phyloP scores from a whole-genome alignment of 2,888 invertebrate species.

The Leptura quadrifasciata region DNA sequence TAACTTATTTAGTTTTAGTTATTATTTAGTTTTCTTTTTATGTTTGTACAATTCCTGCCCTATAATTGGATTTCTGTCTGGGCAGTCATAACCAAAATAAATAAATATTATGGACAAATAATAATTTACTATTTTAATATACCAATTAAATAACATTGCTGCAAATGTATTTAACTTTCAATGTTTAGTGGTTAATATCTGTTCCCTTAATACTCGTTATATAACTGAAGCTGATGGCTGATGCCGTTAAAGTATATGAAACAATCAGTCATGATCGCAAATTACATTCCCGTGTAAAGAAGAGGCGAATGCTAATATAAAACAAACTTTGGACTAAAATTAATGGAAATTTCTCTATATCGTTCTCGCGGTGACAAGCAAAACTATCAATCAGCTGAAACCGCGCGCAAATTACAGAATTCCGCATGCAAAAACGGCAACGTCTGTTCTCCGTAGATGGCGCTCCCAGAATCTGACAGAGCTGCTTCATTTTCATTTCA shows the following conservation, averaged over 20 bases:
- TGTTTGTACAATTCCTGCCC: no score
- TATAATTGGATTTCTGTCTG: no score
- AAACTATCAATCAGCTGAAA: slow-evolving; percentile 73
- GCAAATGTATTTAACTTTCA: no score
- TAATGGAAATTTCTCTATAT: slow-evolving; percentile 74
- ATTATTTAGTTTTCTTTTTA: no score
- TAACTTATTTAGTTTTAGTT: no score
- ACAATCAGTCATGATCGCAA: slow-evolving; percentile 40
- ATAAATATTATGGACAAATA: no score
- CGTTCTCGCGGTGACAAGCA: slow-evolving; percentile 72
- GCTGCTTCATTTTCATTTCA: slow-evolving; percentile 56
- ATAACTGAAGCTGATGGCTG: slow-evolving; percentile 1
- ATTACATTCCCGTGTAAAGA: slow-evolving; percentile 33
- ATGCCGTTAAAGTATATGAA: slow-evolving; percentile 16
- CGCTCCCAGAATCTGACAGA: slow-evolving; percentile 67
- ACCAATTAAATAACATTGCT: no score
- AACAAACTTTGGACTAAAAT: slow-evolving; percentile 64
- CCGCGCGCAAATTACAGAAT: slow-evolving; percentile 73
- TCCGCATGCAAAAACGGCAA: slow-evolving; percentile 64
- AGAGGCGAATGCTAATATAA: slow-evolving; percentile 45
- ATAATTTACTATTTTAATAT: no score
- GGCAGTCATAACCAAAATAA: no score
- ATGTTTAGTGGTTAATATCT: no score
- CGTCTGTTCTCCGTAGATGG: slow-evolving; percentile 61
- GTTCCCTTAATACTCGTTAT: no score